These are phyloP conservation scores for Muraenolepis orangiensis DNA, from an alignment of 2,797 vertebrate genomes.

Conservation along the genomic window DNA sequence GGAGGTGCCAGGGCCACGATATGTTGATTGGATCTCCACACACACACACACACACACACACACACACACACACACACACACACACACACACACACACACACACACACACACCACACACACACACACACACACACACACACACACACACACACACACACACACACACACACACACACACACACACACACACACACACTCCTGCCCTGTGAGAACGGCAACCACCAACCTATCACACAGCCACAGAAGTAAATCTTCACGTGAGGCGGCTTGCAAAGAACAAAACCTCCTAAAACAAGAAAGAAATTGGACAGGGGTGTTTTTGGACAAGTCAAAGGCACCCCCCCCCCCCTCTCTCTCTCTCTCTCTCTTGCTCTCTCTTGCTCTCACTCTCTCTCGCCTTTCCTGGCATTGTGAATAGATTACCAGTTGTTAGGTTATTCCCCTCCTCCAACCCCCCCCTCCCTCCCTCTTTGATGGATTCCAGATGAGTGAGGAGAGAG, in stretches of 20 bases:
- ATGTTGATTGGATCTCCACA: neutral
- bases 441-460: slow-evolving; percentile 50
- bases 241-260: slow-evolving; percentile 39
- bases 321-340: slow-evolving; percentile 51
- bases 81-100: neutral
- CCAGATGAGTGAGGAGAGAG: slow-evolving; percentile 85
- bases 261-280: slow-evolving; percentile 44
- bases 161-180: neutral
- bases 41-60: neutral
- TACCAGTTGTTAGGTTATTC: slow-evolving; percentile 73
- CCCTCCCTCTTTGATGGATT: slow-evolving; percentile 83
- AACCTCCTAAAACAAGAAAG: slow-evolving; percentile 33
- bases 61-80: neutral
- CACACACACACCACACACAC: neutral
- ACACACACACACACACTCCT: neutral
- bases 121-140: neutral
- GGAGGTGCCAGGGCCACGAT: neutral
- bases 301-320: slow-evolving; percentile 55
- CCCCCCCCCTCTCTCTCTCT: neutral
- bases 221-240: neutral
- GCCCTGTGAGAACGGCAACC: neutral
- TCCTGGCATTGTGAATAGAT: slow-evolving; percentile 71
- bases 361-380: no score
- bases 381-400: slow-evolving; percentile 49
- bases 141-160: neutral